Evolutionary conservation across 2,888 invertebrate genomes (phyloP).

Genomic region (Pheosia tremula): DNA sequence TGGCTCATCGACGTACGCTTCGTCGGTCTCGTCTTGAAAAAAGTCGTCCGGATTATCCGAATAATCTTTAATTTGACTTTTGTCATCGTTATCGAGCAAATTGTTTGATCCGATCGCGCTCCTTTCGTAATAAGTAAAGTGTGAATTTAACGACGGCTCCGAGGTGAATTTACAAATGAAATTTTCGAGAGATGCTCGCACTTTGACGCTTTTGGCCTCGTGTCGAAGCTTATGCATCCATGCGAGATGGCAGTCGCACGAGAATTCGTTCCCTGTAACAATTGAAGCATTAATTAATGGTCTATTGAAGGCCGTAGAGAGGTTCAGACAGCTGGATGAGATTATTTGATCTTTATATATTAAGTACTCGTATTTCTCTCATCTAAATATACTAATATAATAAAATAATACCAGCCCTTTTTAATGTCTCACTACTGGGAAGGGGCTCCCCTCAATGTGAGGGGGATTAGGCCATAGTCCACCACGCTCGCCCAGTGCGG

Average conservation of each 20-base stretch:
- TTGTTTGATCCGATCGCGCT: constrained; percentile 68
- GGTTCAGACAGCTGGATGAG: not conserved
- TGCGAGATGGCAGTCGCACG: constrained; percentile 92
- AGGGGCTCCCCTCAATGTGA: too few species aligned
- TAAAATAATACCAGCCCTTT: too few species aligned
- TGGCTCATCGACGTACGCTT: constrained; percentile 69
- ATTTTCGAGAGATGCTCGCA: constrained; percentile 89
- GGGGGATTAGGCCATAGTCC: too few species aligned
- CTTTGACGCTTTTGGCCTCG: constrained; percentile 89
- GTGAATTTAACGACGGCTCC: constrained; percentile 67
- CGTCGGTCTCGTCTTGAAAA: constrained; percentile 72
- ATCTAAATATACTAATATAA: too few species aligned
- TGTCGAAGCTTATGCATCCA: constrained; percentile 92
- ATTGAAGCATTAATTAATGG: constrained; percentile 57
- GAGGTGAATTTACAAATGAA: constrained; percentile 88
- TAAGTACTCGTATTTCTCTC: too few species aligned
- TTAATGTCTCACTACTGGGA: too few species aligned
- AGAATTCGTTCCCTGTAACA: constrained; percentile 91
- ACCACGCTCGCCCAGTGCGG: too few species aligned
- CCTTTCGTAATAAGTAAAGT: constrained; percentile 73
- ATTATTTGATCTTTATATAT: too few species aligned
- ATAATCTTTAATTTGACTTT: constrained; percentile 67
- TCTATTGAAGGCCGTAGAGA: constrained; percentile 46
- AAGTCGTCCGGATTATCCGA: constrained; percentile 66
- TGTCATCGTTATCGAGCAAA: constrained; percentile 66